Conservation (phyloP, 2,113 vertebrate species). For the Pardalotus punctatus region DNA sequence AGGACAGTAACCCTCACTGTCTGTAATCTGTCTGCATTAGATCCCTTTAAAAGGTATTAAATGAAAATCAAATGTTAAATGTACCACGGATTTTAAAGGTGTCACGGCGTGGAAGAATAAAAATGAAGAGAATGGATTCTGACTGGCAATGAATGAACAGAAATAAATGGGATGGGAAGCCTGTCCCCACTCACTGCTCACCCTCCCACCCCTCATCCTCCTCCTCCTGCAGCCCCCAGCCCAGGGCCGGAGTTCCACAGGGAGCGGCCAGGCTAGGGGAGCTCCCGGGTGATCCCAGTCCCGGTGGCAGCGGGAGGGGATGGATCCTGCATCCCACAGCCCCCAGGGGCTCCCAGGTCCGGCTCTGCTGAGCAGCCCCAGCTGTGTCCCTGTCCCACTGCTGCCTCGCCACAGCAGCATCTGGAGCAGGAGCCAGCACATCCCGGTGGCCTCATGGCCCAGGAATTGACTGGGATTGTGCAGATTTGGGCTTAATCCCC, state of each 20-base stretch:
- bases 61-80: slow-evolving; percentile 50
- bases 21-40: slow-evolving; percentile 54
- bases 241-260: background rate
- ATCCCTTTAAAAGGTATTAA: slow-evolving; percentile 44
- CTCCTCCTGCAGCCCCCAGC: background rate
- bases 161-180: slow-evolving; percentile 19
- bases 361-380: background rate
- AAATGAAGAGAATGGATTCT: slow-evolving; percentile 42
- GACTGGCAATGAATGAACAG: background rate
- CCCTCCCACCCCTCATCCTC: background rate
- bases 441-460: background rate
- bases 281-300: rapidly evolving
- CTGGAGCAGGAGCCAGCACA: background rate
- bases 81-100: slow-evolving; percentile 49
- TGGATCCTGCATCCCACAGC: background rate
- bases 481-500: background rate
- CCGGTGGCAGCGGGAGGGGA: background rate
- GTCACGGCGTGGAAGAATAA: slow-evolving; percentile 27
- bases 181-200: background rate
- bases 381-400: background rate
- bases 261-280: background rate
- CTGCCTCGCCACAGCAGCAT: background rate
- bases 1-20: slow-evolving; percentile 3
- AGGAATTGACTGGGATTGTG: background rate
- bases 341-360: background rate